Base-by-base conservation (phyloP, 1,140 invertebrate species). In the Sycobia sp. region DNA sequence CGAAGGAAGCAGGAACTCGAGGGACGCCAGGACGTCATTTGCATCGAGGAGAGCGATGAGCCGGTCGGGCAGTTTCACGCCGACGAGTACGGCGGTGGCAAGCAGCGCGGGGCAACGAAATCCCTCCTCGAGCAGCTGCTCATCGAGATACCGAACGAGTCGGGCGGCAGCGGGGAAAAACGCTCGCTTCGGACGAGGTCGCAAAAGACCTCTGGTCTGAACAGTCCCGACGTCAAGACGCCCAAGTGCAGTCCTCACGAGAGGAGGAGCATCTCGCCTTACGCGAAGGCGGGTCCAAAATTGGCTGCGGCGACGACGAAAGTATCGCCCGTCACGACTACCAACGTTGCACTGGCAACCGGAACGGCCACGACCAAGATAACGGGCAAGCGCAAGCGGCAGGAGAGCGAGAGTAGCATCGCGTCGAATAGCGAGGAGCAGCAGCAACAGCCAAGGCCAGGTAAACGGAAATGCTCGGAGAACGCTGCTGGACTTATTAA, bases 331-430 rank as follows among this genome's bases (percentile, higher is more conserved):
- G 54, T 70, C 27, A 66, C 73, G n/a, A 55, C 58, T 49, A 36
- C 66, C 23, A 66, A 23, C 75, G 76, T 66, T 67, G 67, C 69
- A 55, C 14, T 73, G 67, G 32, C 18, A 0, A 22, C 41, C 1
- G 32, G 23, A 2, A 23, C 20, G 4, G 77, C 76, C 14, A 72
- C 76, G 44, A 72, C 71, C 8, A 82, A 78, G 64, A 69, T 70
- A 11, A 32, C 55, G 0, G 76, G 76, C 5, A 92, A 92, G 70
- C 82, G 91, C 46, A 91, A 91, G 73, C 81, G 91, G 4, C 87
- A 90, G 68, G 90, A 91, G 72, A 91, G 89, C 0, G 91, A 91
- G 66, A 90, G 89, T 73, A 89, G 87, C n/a, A 84, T 83, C 46
- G 82, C 87, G 18, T 85, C 83, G 11, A 81, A 82, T 67, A 80